Evolutionary conservation across 2,113 vertebrate species (phyloP), one percentile per base, ranked within the genome.

Genomic region (Tor tambroides): DNA sequence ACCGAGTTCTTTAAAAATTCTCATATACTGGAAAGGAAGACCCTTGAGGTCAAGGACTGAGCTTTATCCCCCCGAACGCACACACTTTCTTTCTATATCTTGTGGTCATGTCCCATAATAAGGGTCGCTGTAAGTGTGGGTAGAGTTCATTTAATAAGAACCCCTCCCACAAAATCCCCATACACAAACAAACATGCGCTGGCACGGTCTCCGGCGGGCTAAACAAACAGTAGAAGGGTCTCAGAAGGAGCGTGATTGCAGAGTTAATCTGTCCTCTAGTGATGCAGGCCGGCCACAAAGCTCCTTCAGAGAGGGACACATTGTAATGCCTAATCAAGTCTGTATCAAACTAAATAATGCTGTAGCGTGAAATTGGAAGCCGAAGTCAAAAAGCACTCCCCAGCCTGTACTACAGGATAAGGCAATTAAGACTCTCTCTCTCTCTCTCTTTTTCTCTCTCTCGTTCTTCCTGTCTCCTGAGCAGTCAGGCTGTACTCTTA

Each of bases 301-400:
- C 91, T 90, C 59, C 74, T 83, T 76, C 74, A 85, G 82, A 88
- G 80, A 76, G 79, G 87, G 87, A 85, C 83, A 72, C 80, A 85
- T 85, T 89, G 84, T 91, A 93, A 93, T 92, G 92, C 92, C 93
- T 94, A 93, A 95, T 95, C 94, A 94, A 94, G 92, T 94, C 92
- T 93, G 93, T 93, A 95, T 94, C 93, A 93, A 93, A 93, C 93
- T 92, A 93, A 95, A 94, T 95, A 94, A 95, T 94, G 94, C 92
- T 88, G 84, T 91, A 91, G 93, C 88, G 90, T 95, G 94, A 94
- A 95, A 94, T 94, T 91, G 88, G 92, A 92, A 92, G 93, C 92
- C 92, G 89, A 92, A 94, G 92, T 93, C 90, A 92, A 92, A 92
- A 94, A 92, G 92, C 93, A 90, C 90, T 94, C 92, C 90, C 86